Evolutionary conservation across 2,113 vertebrate genomes (phyloP).

Genomic region (Sakesphorus luctuosus): DNA sequence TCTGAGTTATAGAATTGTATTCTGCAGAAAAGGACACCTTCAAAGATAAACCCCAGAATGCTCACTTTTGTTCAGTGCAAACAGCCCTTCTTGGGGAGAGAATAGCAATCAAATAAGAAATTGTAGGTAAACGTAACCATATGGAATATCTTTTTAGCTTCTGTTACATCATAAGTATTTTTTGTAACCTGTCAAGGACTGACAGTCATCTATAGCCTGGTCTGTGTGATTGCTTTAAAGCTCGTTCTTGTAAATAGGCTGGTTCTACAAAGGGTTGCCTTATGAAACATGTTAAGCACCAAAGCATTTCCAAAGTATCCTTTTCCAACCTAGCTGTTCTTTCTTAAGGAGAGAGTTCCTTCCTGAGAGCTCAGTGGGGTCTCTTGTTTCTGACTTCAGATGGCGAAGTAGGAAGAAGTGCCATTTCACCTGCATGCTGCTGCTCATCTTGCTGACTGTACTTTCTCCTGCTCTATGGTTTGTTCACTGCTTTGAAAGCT

Average conservation of each 20-base stretch:
- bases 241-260: background rate
- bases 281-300: background rate
- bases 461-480: background rate
- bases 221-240: background rate
- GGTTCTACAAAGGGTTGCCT: background rate
- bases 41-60: background rate
- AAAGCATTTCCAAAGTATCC: background rate
- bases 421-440: background rate
- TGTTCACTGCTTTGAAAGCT: background rate
- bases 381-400: background rate
- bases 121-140: background rate
- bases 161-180: background rate
- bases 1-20: background rate
- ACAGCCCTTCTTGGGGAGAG: background rate
- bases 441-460: background rate
- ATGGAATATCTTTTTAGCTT: background rate
- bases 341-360: background rate
- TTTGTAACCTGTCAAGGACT: background rate
- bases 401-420: background rate
- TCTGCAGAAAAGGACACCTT: constrained; percentile 4
- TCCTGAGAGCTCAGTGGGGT: background rate
- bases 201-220: background rate
- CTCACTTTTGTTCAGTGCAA: background rate
- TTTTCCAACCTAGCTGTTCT: background rate
- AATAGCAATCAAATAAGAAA: background rate